Evolutionary conservation across 53 echinoderm and acorn worm species (phyloP).

Genomic region (Pentamera pediparva): DNA sequence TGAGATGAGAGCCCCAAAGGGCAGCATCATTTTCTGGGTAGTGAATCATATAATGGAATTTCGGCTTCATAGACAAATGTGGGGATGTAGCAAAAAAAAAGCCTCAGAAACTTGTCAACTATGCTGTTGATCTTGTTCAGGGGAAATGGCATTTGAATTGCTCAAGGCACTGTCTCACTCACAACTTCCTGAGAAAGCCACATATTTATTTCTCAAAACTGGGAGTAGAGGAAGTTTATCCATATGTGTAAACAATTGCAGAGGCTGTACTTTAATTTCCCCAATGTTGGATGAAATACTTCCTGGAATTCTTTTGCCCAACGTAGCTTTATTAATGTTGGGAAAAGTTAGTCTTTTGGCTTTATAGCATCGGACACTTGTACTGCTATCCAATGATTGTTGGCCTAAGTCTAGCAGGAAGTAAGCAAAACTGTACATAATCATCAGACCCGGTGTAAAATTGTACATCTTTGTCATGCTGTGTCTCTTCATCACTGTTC

Average conservation of each 20-base stretch:
- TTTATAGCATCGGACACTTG: neutral
- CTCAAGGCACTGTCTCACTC: neutral
- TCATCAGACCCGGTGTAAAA: neutral
- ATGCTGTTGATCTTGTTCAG: neutral
- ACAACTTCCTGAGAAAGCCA: neutral
- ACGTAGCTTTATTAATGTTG: neutral
- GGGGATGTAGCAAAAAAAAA: too few species aligned
- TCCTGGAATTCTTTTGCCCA: neutral
- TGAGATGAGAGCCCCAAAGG: too few species aligned
- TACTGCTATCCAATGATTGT: neutral
- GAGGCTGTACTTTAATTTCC: neutral
- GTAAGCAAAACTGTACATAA: neutral
- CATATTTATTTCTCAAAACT: too few species aligned
- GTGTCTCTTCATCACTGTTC: too few species aligned
- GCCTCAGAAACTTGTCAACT: neutral
- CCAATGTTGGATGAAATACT: neutral
- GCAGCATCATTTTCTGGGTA: too few species aligned
- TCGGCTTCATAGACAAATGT: too few species aligned
- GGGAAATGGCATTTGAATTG: neutral
- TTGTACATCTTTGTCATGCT: neutral
- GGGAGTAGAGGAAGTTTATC: neutral
- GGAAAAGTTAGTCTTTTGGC: neutral
- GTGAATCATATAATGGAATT: too few species aligned
- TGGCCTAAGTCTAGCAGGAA: neutral
- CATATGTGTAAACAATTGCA: neutral